A percentile compares a stretch with the other conserved stretches of the same genome.
These are phyloP conservation scores for Nesidiocoris tenuis DNA, from an alignment of 2,888 invertebrate species.

Conservation along the genomic window DNA sequence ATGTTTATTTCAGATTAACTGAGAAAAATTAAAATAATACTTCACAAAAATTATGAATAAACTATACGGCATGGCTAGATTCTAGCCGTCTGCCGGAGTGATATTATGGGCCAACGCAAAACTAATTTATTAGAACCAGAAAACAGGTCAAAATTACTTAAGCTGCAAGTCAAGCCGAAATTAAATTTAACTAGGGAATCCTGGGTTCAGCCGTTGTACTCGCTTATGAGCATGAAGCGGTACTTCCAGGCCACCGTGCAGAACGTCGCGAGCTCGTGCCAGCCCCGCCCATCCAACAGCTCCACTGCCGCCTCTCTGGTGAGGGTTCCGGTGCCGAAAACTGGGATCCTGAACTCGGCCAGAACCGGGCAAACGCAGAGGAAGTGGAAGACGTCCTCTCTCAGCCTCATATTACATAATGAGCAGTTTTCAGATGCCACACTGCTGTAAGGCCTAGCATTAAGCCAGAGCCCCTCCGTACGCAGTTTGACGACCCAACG, in stretches of 20 bases:
- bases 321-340: background rate
- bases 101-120: too few relatives aligned
- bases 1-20: too few relatives aligned
- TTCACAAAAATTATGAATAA: too few relatives aligned
- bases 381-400: background rate
- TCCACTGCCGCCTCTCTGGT: background rate
- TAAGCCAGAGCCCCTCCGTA: background rate
- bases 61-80: too few relatives aligned
- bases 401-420: background rate
- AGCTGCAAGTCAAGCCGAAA: too few relatives aligned
- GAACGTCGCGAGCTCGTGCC: background rate
- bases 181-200: too few relatives aligned
- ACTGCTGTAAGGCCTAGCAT: background rate
- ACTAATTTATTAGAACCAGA: too few relatives aligned
- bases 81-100: too few relatives aligned
- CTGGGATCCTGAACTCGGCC: background rate
- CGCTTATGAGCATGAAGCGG: background rate
- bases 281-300: background rate
- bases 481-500: background rate
- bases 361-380: constrained; percentile 1
- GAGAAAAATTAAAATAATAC: too few relatives aligned
- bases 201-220: too few relatives aligned
- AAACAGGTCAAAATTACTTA: too few relatives aligned
- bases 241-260: background rate
- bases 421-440: background rate